These are phyloP conservation scores for Xenopus laevis DNA, from an alignment of 2,113 vertebrate species.

Conservation along the genomic window DNA sequence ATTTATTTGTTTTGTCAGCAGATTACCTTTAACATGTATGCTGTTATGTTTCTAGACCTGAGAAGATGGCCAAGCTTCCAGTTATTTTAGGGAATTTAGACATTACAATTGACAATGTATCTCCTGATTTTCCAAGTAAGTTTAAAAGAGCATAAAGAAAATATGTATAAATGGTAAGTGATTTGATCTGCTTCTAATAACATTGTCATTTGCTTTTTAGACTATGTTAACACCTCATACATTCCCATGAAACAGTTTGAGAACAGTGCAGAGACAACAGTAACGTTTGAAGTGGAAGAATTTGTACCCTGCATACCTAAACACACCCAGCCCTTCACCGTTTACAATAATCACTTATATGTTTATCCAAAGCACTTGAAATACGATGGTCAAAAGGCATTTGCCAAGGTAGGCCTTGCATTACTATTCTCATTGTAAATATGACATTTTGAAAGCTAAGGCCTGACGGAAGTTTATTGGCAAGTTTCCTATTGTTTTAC, in stretches of 20 bases:
- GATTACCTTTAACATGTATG: no score
- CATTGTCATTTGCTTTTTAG: conserved; percentile 63
- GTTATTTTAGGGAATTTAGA: conserved; percentile 97
- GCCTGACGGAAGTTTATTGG: not conserved
- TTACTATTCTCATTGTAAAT: conserved; percentile 14
- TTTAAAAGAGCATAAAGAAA: conserved; percentile 23
- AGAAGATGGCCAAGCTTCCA: conserved; percentile 97
- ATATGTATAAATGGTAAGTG: not conserved
- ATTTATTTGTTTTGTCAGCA: no score
- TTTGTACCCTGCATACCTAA: conserved; percentile 93
- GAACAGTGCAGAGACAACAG: conserved; percentile 64
- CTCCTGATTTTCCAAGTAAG: conserved; percentile 91
- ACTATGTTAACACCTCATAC: conserved; percentile 94
- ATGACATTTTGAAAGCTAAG: not conserved
- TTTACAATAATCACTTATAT: conserved; percentile 96
- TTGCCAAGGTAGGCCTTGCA: conserved; percentile 81
- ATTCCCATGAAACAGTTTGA: conserved; percentile 94
- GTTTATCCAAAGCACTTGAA: conserved; percentile 92
- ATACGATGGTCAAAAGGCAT: conserved; percentile 93
- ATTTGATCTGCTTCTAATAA: conserved; percentile 38
- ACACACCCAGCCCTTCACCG: conserved; percentile 91
- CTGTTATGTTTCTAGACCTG: conserved; percentile 71
- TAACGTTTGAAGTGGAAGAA: conserved; percentile 92
- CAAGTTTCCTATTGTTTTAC: not conserved
- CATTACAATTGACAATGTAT: conserved; percentile 89